Evolutionary conservation across 2,888 invertebrate species (phyloP).

Genomic region (Drosophila niveifrons): DNA sequence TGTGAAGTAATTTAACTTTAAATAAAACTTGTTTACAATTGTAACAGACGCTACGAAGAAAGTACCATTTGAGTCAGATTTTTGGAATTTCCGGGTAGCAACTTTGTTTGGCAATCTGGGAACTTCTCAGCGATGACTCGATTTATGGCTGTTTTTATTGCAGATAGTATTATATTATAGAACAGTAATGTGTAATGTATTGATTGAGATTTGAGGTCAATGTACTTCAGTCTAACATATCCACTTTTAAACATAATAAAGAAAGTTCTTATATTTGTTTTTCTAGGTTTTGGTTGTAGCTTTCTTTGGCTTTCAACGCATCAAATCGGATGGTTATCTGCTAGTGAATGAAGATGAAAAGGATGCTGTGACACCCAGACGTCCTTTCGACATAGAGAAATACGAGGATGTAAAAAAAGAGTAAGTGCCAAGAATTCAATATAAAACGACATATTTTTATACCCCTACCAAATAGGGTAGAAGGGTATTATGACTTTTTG

Average conservation of each 20-base stretch:
- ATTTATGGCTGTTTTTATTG: background rate
- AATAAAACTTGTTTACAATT: background rate
- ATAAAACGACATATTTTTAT: no score
- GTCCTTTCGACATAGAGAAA: constrained; percentile 70
- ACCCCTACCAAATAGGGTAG: no score
- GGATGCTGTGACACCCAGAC: constrained; percentile 3
- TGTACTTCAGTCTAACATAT: no score
- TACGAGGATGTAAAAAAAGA: constrained; percentile 83
- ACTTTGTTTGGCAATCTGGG: background rate
- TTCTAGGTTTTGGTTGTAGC: constrained; percentile 69
- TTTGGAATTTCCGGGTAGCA: constrained; percentile 1
- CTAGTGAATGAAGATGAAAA: constrained; percentile 45
- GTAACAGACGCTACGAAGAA: background rate
- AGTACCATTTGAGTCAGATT: constrained; percentile 9
- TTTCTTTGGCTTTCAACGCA: constrained; percentile 84
- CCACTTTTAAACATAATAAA: background rate
- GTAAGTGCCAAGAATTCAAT: constrained; percentile 58
- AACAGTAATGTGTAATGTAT: no score
- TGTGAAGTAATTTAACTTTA: background rate
- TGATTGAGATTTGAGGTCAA: no score
- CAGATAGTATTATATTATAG: no score
- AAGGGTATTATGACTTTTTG: no score
- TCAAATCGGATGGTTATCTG: constrained; percentile 62
- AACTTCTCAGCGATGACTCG: background rate
- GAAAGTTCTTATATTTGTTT: background rate